Base-by-base conservation (phyloP, 1,140 invertebrate species). In the Pogonomyrmex barbatus region DNA sequence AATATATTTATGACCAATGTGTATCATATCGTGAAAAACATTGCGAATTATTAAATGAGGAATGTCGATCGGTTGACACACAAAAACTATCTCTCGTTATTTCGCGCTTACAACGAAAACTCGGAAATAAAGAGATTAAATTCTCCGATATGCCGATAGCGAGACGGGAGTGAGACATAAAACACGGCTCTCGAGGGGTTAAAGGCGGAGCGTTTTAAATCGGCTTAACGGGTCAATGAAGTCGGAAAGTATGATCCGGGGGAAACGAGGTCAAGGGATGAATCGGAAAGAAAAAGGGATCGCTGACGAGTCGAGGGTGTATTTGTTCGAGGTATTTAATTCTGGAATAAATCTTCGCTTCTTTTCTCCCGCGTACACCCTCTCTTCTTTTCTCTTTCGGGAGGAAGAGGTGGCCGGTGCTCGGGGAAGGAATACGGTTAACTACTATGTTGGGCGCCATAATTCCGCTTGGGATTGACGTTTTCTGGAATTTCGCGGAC, bases 151-250 rank as follows among this genome's bases (percentile, higher is more conserved):
- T 24, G 39, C n/a, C 52, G 62, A 30, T 24, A 54, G 62, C 36
- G 24, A 81, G n/a, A 39, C 68, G 54, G 62, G 56, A 75, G 54
- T 60, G 54, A 73, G 79, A 67, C 54, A n/a, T 83, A 39, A 73
- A 83, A 60, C 30, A 60, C 9, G 67, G 3, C 0, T 4, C 30
- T 50, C 54, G 17, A 60, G 82, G 39, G 81, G 54, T 62, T 75
- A 60, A 60, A 76, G 70, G 12, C 30, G 54, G 54, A 76, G 63
- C 56, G 47, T 65, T 85, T 85, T 85, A 85, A 85, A 85, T 78
- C 82, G 82, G 82, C 75, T 85, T 85, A 85, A 85, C 47, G 70
- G 84, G 70, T 86, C 84, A 88, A 82, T 76, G 84, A 86, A 88
- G 62, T 79, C 47, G 62, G 65, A 65, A 85, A 67, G 82, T 24